Evolutionary conservation across 2,888 invertebrate genomes (phyloP).

Genomic region (Drosophila niveifrons): DNA sequence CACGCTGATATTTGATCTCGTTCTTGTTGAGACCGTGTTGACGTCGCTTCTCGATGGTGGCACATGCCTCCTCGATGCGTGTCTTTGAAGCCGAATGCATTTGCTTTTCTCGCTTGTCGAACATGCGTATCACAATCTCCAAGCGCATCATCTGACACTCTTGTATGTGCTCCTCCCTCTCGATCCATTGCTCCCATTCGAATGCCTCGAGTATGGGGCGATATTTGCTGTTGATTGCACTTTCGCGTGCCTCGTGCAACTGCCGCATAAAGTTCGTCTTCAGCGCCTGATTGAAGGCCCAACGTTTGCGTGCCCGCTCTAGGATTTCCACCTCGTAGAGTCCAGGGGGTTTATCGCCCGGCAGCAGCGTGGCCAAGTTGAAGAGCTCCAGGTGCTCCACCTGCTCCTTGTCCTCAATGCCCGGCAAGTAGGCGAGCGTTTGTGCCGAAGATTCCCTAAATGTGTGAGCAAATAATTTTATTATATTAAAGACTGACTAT

Average conservation of each 20-base stretch:
- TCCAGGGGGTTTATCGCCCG: slow-evolving; percentile 80
- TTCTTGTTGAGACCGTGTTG: slow-evolving; percentile 87
- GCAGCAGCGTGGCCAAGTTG: slow-evolving; percentile 75
- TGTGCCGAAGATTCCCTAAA: slow-evolving; percentile 84
- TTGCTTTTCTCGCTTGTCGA: slow-evolving; percentile 87
- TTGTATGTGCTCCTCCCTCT: slow-evolving; percentile 92
- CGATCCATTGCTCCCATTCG: slow-evolving; percentile 93
- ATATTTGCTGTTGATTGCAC: slow-evolving; percentile 83
- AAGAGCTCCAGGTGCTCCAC: slow-evolving; percentile 80
- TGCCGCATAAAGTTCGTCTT: slow-evolving; percentile 86
- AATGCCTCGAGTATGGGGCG: slow-evolving; percentile 91
- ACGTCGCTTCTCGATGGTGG: slow-evolving; percentile 86
- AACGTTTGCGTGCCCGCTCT: slow-evolving; percentile 89
- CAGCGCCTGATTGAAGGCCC: slow-evolving; percentile 88
- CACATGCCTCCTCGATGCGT: slow-evolving; percentile 87
- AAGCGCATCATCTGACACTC: slow-evolving; percentile 90
- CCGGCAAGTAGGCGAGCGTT: slow-evolving; percentile 82
- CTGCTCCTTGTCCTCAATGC: slow-evolving; percentile 61
- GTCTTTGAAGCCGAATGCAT: slow-evolving; percentile 74
- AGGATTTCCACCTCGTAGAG: slow-evolving; percentile 87
- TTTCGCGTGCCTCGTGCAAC: slow-evolving; percentile 86
- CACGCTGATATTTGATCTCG: slow-evolving; percentile 83
- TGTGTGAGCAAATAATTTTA: neutral
- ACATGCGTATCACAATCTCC: slow-evolving; percentile 86
- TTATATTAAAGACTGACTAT: neutral